These are phyloP conservation scores for Marisa cornuarietis DNA, from an alignment of 1,140 invertebrate species.

Conservation along the genomic window DNA sequence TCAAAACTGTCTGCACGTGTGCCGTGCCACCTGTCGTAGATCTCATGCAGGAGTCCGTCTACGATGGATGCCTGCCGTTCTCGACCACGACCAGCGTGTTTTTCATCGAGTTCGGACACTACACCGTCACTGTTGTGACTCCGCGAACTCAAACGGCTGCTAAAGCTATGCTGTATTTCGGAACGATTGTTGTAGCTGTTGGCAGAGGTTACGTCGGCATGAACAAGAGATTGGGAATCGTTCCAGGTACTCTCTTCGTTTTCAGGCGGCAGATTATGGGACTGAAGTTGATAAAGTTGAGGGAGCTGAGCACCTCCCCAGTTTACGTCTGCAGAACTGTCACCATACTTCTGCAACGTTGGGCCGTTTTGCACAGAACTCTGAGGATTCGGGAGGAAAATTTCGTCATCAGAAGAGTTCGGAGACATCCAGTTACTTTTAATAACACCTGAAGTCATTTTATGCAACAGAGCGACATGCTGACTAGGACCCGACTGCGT, in stretches of 20 bases:
- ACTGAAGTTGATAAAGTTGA: neutral
- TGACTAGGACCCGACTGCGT: neutral
- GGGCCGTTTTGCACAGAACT: neutral
- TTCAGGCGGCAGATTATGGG: neutral
- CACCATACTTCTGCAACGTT: neutral
- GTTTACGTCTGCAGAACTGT: neutral
- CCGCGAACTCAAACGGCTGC: slow-evolving; percentile 2
- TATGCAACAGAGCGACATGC: neutral
- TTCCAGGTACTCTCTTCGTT: neutral
- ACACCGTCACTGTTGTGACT: neutral
- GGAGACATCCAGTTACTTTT: neutral
- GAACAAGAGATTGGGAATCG: neutral
- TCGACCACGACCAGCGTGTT: slow-evolving; percentile 1
- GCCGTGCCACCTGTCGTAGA: slow-evolving; percentile 64
- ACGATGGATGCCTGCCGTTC: slow-evolving; percentile 58
- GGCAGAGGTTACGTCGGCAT: neutral
- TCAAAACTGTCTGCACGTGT: slow-evolving; percentile 62
- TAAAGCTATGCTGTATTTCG: neutral
- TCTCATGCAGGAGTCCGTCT: slow-evolving; percentile 64
- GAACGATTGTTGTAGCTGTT: neutral
- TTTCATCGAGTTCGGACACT: neutral
- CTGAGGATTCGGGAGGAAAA: neutral
- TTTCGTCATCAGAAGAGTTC: neutral
- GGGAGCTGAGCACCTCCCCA: neutral
- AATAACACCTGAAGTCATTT: neutral